Evolutionary conservation across 1,140 invertebrate genomes (phyloP).

Genomic region (Apolygus lucorum): DNA sequence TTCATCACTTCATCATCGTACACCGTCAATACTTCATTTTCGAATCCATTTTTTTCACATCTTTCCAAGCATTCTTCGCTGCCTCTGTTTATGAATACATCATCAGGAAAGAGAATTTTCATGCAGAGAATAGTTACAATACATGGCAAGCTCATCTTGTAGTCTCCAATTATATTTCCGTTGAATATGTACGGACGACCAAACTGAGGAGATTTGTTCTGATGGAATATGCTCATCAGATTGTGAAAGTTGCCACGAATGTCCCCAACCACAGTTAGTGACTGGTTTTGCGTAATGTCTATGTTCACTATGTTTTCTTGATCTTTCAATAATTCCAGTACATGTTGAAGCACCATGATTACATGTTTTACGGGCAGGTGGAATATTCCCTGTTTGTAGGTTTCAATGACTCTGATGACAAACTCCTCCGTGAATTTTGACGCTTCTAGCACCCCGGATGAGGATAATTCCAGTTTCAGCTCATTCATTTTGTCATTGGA

Average conservation of each 20-base stretch:
- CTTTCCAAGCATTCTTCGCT: neutral
- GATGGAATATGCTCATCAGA: neutral
- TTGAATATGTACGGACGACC: neutral
- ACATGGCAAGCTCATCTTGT: neutral
- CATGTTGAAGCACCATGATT: neutral
- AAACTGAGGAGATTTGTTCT: neutral
- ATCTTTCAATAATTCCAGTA: neutral
- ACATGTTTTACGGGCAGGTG: neutral
- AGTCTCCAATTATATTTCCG: neutral
- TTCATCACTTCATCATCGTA: neutral
- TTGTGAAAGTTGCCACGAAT: neutral
- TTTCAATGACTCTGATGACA: neutral
- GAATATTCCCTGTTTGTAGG: neutral
- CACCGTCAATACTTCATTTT: conserved; percentile 2
- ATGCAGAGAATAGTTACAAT: neutral
- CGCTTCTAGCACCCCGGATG: neutral
- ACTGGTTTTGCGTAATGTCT: neutral
- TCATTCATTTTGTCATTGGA: neutral
- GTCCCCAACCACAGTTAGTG: neutral
- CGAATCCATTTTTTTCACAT: neutral
- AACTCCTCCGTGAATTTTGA: neutral
- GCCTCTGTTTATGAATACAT: neutral
- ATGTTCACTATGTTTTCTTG: neutral
- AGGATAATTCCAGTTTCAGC: neutral
- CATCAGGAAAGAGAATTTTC: neutral